Evolutionary conservation across 1,140 invertebrate genomes (phyloP).

Genomic region (Caenorhabditis latens): DNA sequence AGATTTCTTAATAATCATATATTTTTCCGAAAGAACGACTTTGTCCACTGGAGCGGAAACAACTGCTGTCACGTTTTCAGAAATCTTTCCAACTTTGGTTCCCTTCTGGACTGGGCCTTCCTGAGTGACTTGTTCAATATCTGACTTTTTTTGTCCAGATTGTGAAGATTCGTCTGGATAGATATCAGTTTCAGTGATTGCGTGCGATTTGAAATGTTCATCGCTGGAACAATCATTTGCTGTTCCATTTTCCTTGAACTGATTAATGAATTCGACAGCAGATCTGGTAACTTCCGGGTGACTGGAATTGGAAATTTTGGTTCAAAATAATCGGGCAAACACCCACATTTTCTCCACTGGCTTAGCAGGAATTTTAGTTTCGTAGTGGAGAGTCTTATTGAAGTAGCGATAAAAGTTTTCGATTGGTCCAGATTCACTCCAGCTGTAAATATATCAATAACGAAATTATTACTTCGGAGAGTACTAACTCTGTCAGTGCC

Average conservation of each 20-base stretch:
- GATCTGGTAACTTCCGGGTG: neutral
- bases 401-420: neutral
- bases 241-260: too few species aligned
- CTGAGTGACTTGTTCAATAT: too few species aligned
- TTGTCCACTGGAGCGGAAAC: neutral
- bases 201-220: too few species aligned
- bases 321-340: neutral
- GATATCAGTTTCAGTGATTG: too few species aligned
- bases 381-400: conserved; percentile 3
- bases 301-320: neutral
- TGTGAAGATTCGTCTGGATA: too few species aligned
- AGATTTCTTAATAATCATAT: neutral
- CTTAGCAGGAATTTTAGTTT: neutral
- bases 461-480: neutral
- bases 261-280: neutral
- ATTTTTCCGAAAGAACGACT: neutral
- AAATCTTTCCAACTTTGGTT: too few species aligned
- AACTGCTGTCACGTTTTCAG: too few species aligned
- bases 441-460: neutral
- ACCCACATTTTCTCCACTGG: neutral
- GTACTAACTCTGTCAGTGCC: neutral
- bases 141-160: too few species aligned
- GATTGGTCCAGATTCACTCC: neutral
- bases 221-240: too few species aligned
- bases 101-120: too few species aligned